Percentiles rank a stretch among this genome's conserved stretches.
Evolutionary conservation across 2,888 invertebrate species (phyloP).

Genomic region (Leptopilina drosophilae): DNA sequence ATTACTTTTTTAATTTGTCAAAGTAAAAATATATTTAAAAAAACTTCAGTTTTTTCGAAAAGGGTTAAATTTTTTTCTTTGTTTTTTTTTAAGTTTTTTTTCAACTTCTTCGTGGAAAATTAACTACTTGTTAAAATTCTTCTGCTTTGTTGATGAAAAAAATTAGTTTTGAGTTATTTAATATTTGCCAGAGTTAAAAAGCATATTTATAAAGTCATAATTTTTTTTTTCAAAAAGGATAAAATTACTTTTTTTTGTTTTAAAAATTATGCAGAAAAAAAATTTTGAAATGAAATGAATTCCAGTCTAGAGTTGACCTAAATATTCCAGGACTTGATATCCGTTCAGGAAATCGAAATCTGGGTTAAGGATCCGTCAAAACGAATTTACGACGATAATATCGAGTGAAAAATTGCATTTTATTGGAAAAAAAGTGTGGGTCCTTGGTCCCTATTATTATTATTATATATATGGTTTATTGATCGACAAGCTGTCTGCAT

Average conservation of each 20-base stretch:
- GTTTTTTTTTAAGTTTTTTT: too few relatives aligned
- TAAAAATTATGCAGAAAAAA: background rate
- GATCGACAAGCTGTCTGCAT: slow-evolving; percentile 47
- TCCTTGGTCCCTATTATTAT: slow-evolving; percentile 45
- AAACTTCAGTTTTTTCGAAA: too few relatives aligned
- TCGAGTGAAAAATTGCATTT: slow-evolving; percentile 67
- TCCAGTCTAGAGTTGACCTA: background rate
- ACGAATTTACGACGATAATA: slow-evolving; percentile 67
- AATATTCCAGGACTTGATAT: slow-evolving; percentile 26
- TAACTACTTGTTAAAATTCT: too few relatives aligned
- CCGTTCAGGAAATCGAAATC: slow-evolving; percentile 54
- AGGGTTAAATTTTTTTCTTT: too few relatives aligned
- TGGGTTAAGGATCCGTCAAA: slow-evolving; percentile 66
- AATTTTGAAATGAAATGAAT: background rate
- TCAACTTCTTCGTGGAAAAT: too few relatives aligned
- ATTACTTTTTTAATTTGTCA: too few relatives aligned
- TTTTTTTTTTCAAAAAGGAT: too few relatives aligned
- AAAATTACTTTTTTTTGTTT: background rate
- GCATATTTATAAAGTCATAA: too few relatives aligned
- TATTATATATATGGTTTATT: slow-evolving; percentile 38
- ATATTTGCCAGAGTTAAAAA: too few relatives aligned
- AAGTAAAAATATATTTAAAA: too few relatives aligned
- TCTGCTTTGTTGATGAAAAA: too few relatives aligned
- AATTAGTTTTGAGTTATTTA: too few relatives aligned
- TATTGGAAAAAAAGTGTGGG: slow-evolving; percentile 48